phyloP scores from a whole-genome alignment of 2,797 vertebrate genomes.

The Molossus alvarezi region DNA sequence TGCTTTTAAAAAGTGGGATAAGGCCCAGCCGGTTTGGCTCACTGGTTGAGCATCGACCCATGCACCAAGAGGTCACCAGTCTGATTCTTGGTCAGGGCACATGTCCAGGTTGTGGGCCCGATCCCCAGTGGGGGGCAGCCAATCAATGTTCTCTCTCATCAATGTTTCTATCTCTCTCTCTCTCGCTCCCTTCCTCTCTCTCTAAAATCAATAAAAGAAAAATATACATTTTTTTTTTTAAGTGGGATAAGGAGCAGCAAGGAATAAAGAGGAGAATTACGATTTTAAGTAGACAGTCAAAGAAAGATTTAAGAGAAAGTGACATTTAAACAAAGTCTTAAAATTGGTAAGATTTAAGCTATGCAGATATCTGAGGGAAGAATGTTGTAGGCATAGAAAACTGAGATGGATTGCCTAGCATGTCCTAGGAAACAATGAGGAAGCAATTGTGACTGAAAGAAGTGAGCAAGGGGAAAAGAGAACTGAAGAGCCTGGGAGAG shows the following conservation, averaged over 20 bases:
- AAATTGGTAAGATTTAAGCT: background rate
- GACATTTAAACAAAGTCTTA: constrained; percentile 29
- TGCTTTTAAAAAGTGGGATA: background rate
- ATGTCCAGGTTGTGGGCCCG: too few species aligned
- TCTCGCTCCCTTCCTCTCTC: too few species aligned
- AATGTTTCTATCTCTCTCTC: too few species aligned
- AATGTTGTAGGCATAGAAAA: background rate
- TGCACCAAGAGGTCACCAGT: too few species aligned
- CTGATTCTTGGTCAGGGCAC: too few species aligned
- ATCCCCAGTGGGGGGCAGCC: too few species aligned
- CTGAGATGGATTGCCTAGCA: background rate
- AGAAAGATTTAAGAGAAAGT: constrained; percentile 14
- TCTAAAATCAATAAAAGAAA: too few species aligned
- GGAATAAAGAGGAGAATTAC: background rate
- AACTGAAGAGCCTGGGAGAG: background rate
- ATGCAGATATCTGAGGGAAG: background rate
- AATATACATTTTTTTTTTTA: background rate
- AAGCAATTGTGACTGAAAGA: background rate
- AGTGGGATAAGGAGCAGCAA: background rate
- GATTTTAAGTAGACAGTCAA: background rate
- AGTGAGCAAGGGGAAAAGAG: background rate
- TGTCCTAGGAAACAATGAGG: constrained; percentile 1
- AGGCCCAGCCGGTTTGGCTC: too few species aligned
- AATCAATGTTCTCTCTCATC: too few species aligned
- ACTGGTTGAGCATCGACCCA: too few species aligned